Conservation (phyloP, 1,140 invertebrate species). For the Drosophila melanica region DNA sequence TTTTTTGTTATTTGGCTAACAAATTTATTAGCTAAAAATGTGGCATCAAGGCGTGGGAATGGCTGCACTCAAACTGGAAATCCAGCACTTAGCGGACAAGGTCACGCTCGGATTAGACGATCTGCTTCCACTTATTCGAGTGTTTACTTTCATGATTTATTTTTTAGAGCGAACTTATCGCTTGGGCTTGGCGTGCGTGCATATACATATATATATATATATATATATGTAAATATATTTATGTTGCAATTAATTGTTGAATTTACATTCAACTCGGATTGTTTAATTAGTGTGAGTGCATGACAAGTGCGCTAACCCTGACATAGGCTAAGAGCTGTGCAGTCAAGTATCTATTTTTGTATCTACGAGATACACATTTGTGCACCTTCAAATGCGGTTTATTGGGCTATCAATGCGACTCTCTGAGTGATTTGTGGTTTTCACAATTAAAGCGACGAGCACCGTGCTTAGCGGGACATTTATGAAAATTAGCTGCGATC, state of each 20-base stretch:
- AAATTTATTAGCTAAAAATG: constrained; percentile 71
- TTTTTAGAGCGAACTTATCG: constrained; percentile 43
- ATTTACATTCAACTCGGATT: constrained; percentile 30
- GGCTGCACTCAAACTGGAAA: constrained; percentile 38
- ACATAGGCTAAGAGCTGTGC: constrained; percentile 11
- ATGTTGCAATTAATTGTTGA: constrained; percentile 20
- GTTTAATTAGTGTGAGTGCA: constrained; percentile 39
- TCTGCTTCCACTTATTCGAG: constrained; percentile 33
- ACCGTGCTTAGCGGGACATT: constrained; percentile 8
- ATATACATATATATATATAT: too few species aligned
- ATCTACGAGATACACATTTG: constrained; percentile 28
- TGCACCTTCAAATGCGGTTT: constrained; percentile 26
- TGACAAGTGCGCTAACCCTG: constrained; percentile 37
- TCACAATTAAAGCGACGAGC: constrained; percentile 14
- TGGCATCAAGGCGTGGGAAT: constrained; percentile 72
- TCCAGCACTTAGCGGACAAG: constrained; percentile 42
- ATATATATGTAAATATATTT: not conserved
- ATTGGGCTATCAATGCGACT: constrained; percentile 58
- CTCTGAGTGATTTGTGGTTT: constrained; percentile 37
- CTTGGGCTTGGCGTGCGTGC: not conserved
- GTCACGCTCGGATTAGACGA: constrained; percentile 39
- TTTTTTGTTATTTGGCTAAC: constrained; percentile 49
- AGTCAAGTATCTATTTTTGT: not conserved
- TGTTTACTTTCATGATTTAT: constrained; percentile 68
- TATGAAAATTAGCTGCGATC: constrained; percentile 24